phyloP scores from a whole-genome alignment of 1,140 invertebrate species.

The Cyrtorhinus lividipennis region DNA sequence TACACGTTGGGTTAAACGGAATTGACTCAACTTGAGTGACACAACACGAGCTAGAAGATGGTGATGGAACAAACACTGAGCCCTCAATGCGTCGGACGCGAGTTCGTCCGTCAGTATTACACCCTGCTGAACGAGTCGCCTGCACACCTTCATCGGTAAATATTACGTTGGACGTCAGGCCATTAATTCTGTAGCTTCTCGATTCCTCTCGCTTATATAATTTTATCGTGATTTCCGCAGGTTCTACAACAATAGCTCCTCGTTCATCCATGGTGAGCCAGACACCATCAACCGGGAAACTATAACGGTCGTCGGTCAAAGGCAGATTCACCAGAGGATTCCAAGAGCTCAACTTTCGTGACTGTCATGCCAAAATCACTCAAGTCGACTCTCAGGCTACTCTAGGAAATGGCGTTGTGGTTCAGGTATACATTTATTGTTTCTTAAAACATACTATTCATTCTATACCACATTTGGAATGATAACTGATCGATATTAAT shows the following conservation, averaged over 20 bases:
- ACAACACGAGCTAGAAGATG: constrained; percentile 38
- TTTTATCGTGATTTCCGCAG: too few species aligned
- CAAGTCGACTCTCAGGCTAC: constrained; percentile 84
- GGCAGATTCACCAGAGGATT: constrained; percentile 91
- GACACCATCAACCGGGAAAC: constrained; percentile 65
- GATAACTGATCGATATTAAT: too few species aligned
- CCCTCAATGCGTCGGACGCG: constrained; percentile 80
- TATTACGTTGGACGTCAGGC: too few species aligned
- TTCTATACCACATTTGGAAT: too few species aligned
- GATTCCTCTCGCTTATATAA: too few species aligned
- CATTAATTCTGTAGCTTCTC: too few species aligned
- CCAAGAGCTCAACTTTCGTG: constrained; percentile 86
- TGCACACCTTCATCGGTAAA: constrained; percentile 69
- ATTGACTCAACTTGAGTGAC: not conserved
- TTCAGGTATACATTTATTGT: too few species aligned
- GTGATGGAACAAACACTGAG: constrained; percentile 84
- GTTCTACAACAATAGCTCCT: constrained; percentile 90
- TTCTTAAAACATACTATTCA: too few species aligned
- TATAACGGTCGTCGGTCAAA: constrained; percentile 74
- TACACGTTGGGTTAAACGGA: not conserved
- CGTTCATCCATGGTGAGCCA: constrained; percentile 85
- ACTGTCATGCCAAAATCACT: constrained; percentile 93
- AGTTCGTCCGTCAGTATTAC: constrained; percentile 97
- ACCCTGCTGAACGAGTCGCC: constrained; percentile 83
- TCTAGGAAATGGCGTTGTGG: constrained; percentile 84